These are phyloP conservation scores for Mylabris phalerata DNA, from an alignment of 1,140 invertebrate species.

Conservation along the genomic window DNA sequence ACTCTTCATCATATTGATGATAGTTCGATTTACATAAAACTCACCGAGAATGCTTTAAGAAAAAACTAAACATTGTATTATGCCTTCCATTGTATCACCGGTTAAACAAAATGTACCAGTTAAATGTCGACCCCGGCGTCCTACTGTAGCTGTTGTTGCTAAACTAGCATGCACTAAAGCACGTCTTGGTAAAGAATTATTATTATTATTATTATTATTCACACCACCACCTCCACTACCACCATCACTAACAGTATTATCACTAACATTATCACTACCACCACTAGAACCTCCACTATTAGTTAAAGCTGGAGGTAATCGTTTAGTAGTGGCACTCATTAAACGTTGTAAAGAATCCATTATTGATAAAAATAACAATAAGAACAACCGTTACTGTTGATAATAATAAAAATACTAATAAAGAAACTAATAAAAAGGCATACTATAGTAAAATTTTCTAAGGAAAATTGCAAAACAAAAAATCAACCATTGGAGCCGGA, in stretches of 20 bases:
- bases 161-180: constrained; percentile 69
- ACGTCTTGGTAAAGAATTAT: constrained; percentile 48
- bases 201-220: too few relatives aligned
- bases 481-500: too few relatives aligned
- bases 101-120: constrained; percentile 81
- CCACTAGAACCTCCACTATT: constrained; percentile 43
- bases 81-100: constrained; percentile 85
- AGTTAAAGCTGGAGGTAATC: constrained; percentile 57
- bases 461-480: too few relatives aligned
- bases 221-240: too few relatives aligned
- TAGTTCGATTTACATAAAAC: constrained; percentile 33
- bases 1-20: too few relatives aligned
- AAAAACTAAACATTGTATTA: constrained; percentile 87
- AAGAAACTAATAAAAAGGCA: too few relatives aligned
- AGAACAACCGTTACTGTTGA: too few relatives aligned
- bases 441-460: too few relatives aligned
- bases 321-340: constrained; percentile 59
- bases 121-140: constrained; percentile 69
- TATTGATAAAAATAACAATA: constrained; percentile 14
- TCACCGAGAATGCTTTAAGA: constrained; percentile 86
- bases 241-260: too few relatives aligned
- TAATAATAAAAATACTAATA: too few relatives aligned
- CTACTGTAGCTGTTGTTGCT: constrained; percentile 60
- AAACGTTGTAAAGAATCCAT: constrained; percentile 74
- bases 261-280: not conserved